These are phyloP conservation scores for Muscicapa adusta DNA, from an alignment of 2,113 vertebrate species.

Conservation along the genomic window DNA sequence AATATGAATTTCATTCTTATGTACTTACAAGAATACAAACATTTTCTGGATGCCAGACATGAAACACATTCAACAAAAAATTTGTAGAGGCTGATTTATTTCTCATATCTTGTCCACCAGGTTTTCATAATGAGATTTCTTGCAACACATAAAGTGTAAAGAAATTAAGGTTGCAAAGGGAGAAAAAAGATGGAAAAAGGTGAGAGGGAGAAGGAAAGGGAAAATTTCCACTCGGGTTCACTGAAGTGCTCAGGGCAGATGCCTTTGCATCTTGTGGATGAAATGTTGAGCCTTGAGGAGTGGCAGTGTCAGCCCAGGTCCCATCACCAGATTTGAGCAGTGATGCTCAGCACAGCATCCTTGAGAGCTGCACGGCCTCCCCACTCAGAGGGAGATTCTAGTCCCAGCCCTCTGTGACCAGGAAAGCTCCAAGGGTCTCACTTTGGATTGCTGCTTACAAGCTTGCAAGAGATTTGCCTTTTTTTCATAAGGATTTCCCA, in stretches of 20 bases:
- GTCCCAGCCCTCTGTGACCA: background rate
- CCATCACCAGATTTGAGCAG: accelerated
- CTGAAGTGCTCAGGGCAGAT: background rate
- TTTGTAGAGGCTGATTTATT: no score
- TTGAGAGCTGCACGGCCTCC: accelerated
- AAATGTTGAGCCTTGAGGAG: background rate
- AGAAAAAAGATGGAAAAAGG: no score
- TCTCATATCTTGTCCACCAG: no score
- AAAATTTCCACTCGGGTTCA: background rate
- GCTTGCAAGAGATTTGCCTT: background rate
- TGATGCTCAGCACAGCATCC: accelerated
- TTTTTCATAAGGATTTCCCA: background rate
- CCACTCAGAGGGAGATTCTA: background rate
- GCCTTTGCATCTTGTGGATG: background rate
- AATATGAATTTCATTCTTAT: no score
- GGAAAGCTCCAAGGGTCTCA: background rate
- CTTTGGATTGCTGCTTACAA: background rate
- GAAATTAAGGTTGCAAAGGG: no score
- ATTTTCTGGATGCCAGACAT: no score
- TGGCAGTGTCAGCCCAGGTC: background rate
- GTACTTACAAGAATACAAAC: no score
- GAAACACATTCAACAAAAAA: no score
- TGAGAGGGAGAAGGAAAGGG: no score
- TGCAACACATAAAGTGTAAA: no score
- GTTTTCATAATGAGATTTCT: no score